Conservation (phyloP, 2,113 vertebrate genomes). For the Urocynchramus pylzowi region DNA sequence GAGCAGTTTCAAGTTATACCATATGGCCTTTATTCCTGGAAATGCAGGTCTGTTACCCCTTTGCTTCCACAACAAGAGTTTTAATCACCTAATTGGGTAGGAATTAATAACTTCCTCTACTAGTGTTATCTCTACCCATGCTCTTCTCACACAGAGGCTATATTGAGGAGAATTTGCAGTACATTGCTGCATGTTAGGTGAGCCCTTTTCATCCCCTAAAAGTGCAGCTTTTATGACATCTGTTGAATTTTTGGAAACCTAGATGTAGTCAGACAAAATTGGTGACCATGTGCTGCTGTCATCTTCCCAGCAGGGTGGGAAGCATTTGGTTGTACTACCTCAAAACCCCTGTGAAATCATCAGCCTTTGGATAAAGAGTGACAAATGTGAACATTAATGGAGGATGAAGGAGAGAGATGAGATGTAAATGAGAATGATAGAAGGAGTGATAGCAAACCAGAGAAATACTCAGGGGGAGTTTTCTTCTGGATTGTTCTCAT, state of each 20-base stretch:
- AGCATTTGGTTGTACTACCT: neutral
- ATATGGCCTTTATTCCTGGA: neutral
- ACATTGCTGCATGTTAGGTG: neutral
- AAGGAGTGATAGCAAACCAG: neutral
- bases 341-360: neutral
- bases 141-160: constrained; percentile 29
- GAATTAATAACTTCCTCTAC: constrained; percentile 53
- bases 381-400: neutral
- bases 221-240: neutral
- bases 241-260: neutral
- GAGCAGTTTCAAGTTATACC: neutral
- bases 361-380: neutral
- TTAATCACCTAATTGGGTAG: constrained; percentile 14
- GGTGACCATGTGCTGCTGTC: neutral
- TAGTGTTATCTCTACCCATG: constrained; percentile 12
- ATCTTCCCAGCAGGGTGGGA: neutral
- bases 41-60: neutral
- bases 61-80: constrained; percentile 28
- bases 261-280: neutral
- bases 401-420: neutral
- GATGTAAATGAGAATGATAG: neutral
- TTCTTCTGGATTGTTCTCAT: neutral
- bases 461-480: neutral
- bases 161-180: neutral
- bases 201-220: neutral